Evolutionary conservation across 1,140 invertebrate genomes (phyloP).

Genomic region (Formica selysi): DNA sequence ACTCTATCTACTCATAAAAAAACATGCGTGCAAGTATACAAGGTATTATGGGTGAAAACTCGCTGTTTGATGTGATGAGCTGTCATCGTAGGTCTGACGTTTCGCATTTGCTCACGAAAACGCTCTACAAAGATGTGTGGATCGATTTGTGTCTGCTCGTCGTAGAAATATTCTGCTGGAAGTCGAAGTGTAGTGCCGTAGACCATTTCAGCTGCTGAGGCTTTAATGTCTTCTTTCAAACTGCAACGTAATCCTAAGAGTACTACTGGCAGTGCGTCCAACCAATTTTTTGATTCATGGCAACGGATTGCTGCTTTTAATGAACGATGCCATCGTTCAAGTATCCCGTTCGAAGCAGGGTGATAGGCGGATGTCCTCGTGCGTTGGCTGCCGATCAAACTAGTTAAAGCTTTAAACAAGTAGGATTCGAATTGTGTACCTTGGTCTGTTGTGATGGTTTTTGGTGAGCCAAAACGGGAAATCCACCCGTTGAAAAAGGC

Average conservation of each 20-base stretch:
- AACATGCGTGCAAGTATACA: no score
- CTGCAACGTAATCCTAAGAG: not conserved
- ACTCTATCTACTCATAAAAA: no score
- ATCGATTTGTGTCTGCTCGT: no score
- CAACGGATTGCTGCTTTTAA: not conserved
- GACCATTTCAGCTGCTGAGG: not conserved
- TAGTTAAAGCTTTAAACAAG: not conserved
- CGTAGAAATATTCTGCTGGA: not conserved
- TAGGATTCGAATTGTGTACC: slow-evolving; percentile 22
- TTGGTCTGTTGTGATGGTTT: slow-evolving; percentile 23
- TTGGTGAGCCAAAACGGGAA: slow-evolving; percentile 4
- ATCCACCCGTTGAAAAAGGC: not conserved
- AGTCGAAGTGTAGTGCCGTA: not conserved
- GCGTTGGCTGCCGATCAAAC: not conserved
- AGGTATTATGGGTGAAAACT: no score
- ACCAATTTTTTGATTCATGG: not conserved
- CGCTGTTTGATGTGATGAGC: no score
- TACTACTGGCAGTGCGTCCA: not conserved
- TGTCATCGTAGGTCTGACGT: no score
- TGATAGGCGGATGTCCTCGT: not conserved
- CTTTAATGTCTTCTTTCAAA: not conserved
- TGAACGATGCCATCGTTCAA: not conserved
- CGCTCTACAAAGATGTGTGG: no score
- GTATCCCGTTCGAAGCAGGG: not conserved
- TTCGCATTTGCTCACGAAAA: no score